Conservation (phyloP, 2,113 vertebrate genomes). For the Entomyzon cyanotis region DNA sequence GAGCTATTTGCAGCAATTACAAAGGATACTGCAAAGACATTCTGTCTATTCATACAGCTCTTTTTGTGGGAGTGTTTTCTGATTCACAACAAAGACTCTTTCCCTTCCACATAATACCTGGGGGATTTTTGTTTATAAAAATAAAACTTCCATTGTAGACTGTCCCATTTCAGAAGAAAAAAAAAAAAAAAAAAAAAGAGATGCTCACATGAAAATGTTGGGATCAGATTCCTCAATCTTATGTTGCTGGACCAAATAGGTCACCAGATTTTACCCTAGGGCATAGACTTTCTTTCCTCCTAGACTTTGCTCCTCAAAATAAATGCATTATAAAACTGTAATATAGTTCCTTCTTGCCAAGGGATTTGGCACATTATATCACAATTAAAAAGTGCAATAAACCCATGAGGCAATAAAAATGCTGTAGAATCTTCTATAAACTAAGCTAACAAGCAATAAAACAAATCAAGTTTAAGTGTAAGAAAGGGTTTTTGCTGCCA, state of each 20-base stretch:
- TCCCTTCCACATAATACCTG: neutral
- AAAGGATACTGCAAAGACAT: neutral
- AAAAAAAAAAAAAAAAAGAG: neutral
- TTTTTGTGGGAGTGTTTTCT: neutral
- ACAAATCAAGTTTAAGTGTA: conserved; percentile 30
- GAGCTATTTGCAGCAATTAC: neutral
- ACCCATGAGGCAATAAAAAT: conserved; percentile 40
- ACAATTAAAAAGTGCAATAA: conserved; percentile 53
- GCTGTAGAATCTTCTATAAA: conserved; percentile 36
- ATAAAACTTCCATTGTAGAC: neutral
- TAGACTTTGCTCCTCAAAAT: neutral
- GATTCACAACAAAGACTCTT: neutral
- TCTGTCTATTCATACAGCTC: neutral
- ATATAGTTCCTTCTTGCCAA: neutral
- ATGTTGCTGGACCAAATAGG: neutral
- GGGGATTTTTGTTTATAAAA: neutral
- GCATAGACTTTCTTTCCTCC: neutral
- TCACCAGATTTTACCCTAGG: neutral
- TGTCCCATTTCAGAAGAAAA: neutral
- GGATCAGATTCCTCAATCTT: neutral
- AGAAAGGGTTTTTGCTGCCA: neutral
- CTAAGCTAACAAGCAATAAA: conserved; percentile 60
- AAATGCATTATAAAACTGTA: neutral
- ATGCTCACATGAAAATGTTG: neutral
- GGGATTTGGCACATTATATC: conserved; percentile 32